These are phyloP conservation scores for Zaprionus nigranus DNA, from an alignment of 1,140 invertebrate species.

Conservation along the genomic window DNA sequence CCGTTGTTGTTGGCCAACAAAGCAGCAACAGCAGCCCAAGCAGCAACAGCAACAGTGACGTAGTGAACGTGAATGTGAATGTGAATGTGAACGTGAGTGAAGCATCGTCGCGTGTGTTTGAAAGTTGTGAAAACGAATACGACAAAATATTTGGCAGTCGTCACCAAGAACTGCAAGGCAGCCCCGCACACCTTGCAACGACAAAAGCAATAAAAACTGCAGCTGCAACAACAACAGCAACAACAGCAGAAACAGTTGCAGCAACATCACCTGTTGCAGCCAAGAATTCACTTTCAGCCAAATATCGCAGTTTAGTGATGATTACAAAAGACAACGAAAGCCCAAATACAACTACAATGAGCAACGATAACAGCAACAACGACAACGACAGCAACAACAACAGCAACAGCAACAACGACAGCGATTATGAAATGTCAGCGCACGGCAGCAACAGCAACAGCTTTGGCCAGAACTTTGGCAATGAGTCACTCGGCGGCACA, in stretches of 20 bases:
- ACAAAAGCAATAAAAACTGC: background rate
- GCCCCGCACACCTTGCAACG: background rate
- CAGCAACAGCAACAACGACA: slow-evolving; percentile 25
- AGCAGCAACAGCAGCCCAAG: slow-evolving; percentile 12
- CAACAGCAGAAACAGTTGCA: slow-evolving; percentile 2
- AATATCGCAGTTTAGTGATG: slow-evolving; percentile 94
- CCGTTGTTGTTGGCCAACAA: slow-evolving; percentile 49
- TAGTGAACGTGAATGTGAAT: slow-evolving; percentile 63
- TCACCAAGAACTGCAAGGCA: slow-evolving; percentile 41
- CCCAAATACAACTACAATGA: slow-evolving; percentile 46
- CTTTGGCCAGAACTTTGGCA: slow-evolving; percentile 67
- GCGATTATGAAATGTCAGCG: slow-evolving; percentile 27
- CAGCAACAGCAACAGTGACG: slow-evolving; percentile 55
- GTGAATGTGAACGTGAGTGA: slow-evolving; percentile 53
- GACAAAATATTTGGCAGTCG: slow-evolving; percentile 78
- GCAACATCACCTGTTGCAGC: slow-evolving; percentile 44
- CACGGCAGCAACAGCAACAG: slow-evolving; percentile 23
- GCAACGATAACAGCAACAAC: slow-evolving; percentile 36
- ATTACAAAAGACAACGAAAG: slow-evolving; percentile 88
- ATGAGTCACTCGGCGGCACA: slow-evolving; percentile 56
- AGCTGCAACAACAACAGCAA: slow-evolving; percentile 5
- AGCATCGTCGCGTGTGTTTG: slow-evolving; percentile 57
- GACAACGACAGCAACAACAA: background rate
- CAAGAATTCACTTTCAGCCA: slow-evolving; percentile 86
- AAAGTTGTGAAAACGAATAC: slow-evolving; percentile 84